Evolutionary conservation across 1,140 invertebrate species (phyloP).

Genomic region (Melanaphis sacchari): DNA sequence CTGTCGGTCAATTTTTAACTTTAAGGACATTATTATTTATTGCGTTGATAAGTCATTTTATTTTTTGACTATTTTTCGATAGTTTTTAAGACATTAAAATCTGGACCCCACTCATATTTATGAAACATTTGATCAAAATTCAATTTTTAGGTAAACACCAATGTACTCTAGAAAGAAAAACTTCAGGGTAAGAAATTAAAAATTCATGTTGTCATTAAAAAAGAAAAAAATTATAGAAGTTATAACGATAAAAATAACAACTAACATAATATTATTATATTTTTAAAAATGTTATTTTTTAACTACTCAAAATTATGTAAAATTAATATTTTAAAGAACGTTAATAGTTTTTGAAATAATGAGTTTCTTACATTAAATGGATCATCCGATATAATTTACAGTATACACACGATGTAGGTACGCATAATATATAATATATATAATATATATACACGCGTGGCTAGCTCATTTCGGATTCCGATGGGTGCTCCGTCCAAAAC

Average conservation of each 20-base stretch:
- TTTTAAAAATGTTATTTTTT: background rate
- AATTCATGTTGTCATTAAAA: background rate
- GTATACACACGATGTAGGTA: background rate
- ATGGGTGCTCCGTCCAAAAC: constrained; percentile 47
- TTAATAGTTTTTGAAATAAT: background rate
- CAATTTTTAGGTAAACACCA: background rate
- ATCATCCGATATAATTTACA: background rate
- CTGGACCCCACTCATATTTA: too few relatives aligned
- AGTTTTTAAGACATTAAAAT: too few relatives aligned
- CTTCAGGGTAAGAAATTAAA: background rate
- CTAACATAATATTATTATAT: background rate
- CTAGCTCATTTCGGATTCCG: constrained; percentile 52
- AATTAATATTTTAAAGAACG: background rate
- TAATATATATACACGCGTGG: background rate
- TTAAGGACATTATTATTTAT: too few relatives aligned
- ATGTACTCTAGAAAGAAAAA: background rate
- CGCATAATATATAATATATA: background rate
- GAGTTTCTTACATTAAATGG: background rate
- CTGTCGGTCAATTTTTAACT: too few relatives aligned
- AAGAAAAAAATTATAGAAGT: background rate
- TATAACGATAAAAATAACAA: too few relatives aligned
- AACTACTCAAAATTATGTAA: background rate
- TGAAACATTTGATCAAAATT: background rate
- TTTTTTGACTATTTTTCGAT: too few relatives aligned
- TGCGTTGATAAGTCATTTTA: too few relatives aligned